Evolutionary conservation across 53 echinoderm and acorn worm genomes (phyloP), one percentile per base, ranked within the genome.

Genomic region (Holothuria scabra): DNA sequence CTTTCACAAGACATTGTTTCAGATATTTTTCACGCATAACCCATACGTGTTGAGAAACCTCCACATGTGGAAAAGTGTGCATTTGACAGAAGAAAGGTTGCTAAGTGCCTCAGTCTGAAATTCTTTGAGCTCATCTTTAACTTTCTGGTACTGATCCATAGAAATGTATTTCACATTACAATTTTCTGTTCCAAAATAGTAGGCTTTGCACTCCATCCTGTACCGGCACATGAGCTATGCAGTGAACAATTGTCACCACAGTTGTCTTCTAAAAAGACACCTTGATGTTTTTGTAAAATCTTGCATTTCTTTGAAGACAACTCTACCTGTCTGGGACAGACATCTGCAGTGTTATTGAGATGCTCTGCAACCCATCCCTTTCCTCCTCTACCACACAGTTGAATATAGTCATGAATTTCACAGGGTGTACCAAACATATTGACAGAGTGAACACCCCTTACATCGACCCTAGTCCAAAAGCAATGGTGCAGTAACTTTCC

Each of bases 401-500:
- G 87, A 31, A 87, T 44, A 32, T 76, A 86, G 56, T 65, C 81
- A 60, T 76, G 76, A 21, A 86, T 18, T 28, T 64, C 76, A 5
- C 34, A 22, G 26, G 88, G 64, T 25, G 65, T 52, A 1, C 83
- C 78, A 31, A 64, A 86, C 18, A 86, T 24, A 34, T 83, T 83
- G 22, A 71, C 63, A 3, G 37, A 60, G 33, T 84, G 34, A 1
- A 88, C 75, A n/a, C 68, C 56, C 33, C 59, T 88, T 0, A 62
- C 31, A 34, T 88, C 18, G 75, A 76, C 12, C 83, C 88, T 32
- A 88, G 82, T 16, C 84, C 88, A 83, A 71, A 88, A 24, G 86
- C 86, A 63, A 86, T 86, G 6, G 86, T 86, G 19, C 76, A 60
- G 37, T 60, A 85, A 24, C 7, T 84, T 13, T 25, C 88, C 10